A percentile compares a stretch with the other conserved stretches of the same genome.
These are phyloP conservation scores for Belonocnema kinseyi DNA, from an alignment of 1,140 invertebrate genomes.

Conservation along the genomic window DNA sequence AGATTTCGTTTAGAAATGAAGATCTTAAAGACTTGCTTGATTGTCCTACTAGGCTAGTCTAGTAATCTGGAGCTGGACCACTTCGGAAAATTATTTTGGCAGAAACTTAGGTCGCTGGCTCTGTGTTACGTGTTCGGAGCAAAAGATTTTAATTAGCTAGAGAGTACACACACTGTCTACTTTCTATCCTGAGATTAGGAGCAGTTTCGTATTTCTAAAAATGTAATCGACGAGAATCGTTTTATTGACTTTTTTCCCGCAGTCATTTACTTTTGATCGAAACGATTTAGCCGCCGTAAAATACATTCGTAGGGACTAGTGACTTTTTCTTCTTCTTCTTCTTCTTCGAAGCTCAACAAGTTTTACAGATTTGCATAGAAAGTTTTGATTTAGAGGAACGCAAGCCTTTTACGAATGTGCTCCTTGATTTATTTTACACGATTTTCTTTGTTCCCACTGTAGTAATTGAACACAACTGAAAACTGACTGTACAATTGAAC, in stretches of 20 bases:
- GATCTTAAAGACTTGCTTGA: neutral
- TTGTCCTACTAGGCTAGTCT: slow-evolving; percentile 24
- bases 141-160: neutral
- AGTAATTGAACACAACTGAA: neutral
- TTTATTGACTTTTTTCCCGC: neutral
- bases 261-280: neutral
- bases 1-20: neutral
- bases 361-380: neutral
- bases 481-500: no score
- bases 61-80: slow-evolving; percentile 15
- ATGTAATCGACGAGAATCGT: slow-evolving; percentile 16
- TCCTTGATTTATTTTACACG: neutral
- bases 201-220: slow-evolving; percentile 28
- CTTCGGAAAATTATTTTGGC: slow-evolving; percentile 2
- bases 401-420: neutral
- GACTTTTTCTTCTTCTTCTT: neutral
- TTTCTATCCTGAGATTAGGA: slow-evolving; percentile 28
- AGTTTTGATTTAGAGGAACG: neutral
- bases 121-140: slow-evolving; percentile 4
- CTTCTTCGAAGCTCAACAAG: neutral
- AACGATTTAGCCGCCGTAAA: slow-evolving; percentile 22
- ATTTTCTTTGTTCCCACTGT: slow-evolving; percentile 2
- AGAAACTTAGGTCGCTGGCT: slow-evolving; percentile 4
- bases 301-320: slow-evolving; percentile 15
- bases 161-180: slow-evolving; percentile 16